phyloP scores from a whole-genome alignment of 35 echinoderm and acorn worm species.

The Heliocidaris tuberculata region DNA sequence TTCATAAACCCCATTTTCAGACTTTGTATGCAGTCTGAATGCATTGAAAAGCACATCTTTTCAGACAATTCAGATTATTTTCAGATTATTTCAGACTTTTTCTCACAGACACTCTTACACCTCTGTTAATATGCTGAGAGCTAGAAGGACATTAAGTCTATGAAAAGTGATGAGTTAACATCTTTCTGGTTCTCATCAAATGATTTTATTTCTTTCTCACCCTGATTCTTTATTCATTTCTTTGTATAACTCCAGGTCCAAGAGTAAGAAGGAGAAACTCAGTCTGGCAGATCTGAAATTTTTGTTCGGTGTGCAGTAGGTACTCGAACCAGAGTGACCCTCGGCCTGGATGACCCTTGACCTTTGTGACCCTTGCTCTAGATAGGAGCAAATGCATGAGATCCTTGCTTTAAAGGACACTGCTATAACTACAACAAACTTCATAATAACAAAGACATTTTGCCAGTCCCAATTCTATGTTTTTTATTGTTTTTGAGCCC shows the following conservation, averaged over 20 bases:
- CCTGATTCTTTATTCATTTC: not conserved
- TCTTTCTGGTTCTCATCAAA: not conserved
- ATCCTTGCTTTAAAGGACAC: too few species aligned
- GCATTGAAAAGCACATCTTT: too few species aligned
- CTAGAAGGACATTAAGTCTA: not conserved
- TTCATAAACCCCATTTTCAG: too few species aligned
- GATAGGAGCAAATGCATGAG: not conserved
- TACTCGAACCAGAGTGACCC: not conserved
- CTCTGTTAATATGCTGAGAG: not conserved
- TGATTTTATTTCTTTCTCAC: not conserved
- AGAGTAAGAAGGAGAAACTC: slow-evolving; percentile 67
- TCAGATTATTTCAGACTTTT: too few species aligned
- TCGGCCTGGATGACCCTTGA: not conserved
- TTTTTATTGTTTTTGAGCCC: too few species aligned
- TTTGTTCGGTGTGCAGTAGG: slow-evolving; percentile 64
- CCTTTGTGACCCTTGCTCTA: not conserved
- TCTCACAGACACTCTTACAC: too few species aligned
- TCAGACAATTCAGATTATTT: too few species aligned
- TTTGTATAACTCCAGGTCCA: slow-evolving; percentile 52
- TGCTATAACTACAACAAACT: too few species aligned
- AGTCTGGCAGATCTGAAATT: slow-evolving; percentile 61
- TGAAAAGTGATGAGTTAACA: not conserved
- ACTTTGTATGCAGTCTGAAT: too few species aligned
- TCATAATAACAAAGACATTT: too few species aligned
- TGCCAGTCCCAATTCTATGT: too few species aligned